These are phyloP conservation scores for Trochalopteron elliotii DNA, from an alignment of 2,113 vertebrate genomes.

Conservation along the genomic window DNA sequence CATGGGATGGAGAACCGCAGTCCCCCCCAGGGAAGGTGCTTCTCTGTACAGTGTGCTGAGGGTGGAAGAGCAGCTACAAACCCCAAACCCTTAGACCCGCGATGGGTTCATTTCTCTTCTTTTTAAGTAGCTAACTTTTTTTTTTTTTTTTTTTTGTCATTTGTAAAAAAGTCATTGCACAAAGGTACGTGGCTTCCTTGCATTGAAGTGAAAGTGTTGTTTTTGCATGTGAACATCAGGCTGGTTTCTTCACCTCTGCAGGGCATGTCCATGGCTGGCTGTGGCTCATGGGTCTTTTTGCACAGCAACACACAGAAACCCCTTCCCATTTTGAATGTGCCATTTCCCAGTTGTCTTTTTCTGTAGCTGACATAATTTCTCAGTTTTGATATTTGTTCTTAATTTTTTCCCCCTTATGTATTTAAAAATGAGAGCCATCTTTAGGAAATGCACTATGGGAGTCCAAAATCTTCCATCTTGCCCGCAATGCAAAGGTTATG, in stretches of 20 bases:
- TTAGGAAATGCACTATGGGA: not conserved
- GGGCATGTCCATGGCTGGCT: accelerated
- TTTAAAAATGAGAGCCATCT: not conserved
- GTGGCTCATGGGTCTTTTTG: not conserved
- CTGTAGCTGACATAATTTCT: not conserved
- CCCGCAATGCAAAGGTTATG: not conserved
- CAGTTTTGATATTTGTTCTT: not conserved
- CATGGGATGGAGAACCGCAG: not conserved
- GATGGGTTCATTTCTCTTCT: not conserved
- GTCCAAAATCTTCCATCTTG: not conserved
- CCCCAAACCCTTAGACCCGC: not conserved
- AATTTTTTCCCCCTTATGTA: accelerated
- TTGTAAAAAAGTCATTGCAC: not conserved
- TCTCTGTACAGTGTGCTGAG: not conserved
- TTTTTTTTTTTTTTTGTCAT: too few species aligned
- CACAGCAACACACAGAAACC: not conserved
- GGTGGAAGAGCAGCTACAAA: not conserved
- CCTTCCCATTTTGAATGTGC: not conserved
- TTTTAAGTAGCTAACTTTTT: not conserved
- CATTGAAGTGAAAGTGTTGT: not conserved
- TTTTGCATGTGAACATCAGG: not conserved
- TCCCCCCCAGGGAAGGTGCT: accelerated
- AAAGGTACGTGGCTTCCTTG: accelerated
- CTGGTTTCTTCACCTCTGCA: not conserved
- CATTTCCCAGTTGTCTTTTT: not conserved